Evolutionary conservation across 35 echinoderm and acorn worm species (phyloP), one percentile per base, ranked within the genome.

Genomic region (Anneissia japonica): DNA sequence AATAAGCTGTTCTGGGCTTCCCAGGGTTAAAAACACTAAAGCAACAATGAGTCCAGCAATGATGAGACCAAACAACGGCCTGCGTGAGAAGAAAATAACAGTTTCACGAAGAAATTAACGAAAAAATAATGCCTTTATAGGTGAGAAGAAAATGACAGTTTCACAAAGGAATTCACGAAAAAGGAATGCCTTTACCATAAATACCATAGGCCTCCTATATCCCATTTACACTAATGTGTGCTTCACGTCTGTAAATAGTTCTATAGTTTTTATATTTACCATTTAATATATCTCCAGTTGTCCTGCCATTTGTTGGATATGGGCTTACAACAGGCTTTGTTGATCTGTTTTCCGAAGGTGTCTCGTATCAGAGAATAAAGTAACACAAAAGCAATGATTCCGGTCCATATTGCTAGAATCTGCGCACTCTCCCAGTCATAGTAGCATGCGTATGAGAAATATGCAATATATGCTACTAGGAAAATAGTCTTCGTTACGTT

Each of bases 1-100:
- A 40, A 99, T 92, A 37, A 99, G 85, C 72, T 99, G 96, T 34
- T 86, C 83, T 36, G 96, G 92, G 55, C 92, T 94, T 37, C 91
- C 91, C 32, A 74, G 84, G 72, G 87, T 88, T 21, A 97, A 30
- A 76, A 93, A 88, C 30, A 80, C 83, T 17, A 97, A 38, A 3
- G 72, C 81, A 31, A 97, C 74, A 0, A 30, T 84, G 32, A 90
- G 26, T 0, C 81, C 81, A 64, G 83, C 74, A 23, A 97, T 38
- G 14, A 93, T 36, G 30, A 85, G 4, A 7, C 93, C 23, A 76
- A 84, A 89, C 31, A 93, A 38, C 16, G 85, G 82, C 95, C 95
- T 97, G 86, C 17, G 30, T 23, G 72, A 72, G 4, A 31, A 88
- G 40, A 46, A n/a, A n/a, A n/a, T n/a, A n/a, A n/a, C n/a, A n/a